These are phyloP conservation scores for Natrix natrix DNA, from an alignment of 2,797 vertebrate genomes.

Conservation along the genomic window DNA sequence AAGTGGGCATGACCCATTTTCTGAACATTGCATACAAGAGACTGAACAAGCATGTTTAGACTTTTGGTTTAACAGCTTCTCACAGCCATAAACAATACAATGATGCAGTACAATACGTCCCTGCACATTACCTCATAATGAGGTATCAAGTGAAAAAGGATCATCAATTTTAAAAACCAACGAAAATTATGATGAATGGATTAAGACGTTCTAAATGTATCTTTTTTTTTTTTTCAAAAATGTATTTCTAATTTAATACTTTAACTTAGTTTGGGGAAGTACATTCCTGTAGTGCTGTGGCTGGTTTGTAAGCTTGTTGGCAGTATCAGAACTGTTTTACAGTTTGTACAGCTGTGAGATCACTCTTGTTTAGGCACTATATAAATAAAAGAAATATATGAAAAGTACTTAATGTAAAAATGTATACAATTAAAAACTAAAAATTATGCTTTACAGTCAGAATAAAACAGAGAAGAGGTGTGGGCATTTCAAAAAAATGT, in stretches of 20 bases:
- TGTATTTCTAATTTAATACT: slow-evolving; percentile 5
- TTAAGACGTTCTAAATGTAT: not conserved
- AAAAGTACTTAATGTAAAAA: not conserved
- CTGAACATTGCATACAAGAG: not conserved
- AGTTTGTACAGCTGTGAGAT: not conserved
- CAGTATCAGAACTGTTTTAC: not conserved
- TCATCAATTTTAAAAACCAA: not conserved
- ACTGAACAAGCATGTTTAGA: not conserved
- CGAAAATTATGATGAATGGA: not conserved
- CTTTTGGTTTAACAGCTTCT: not conserved
- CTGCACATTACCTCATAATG: not conserved
- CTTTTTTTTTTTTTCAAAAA: not conserved
- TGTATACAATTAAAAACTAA: slow-evolving; percentile 24
- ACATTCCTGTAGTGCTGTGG: not conserved
- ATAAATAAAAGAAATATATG: not conserved
- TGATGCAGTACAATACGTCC: not conserved
- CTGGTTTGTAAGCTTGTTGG: not conserved
- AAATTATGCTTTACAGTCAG: slow-evolving; percentile 24
- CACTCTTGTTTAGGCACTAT: not conserved
- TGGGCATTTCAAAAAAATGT: slow-evolving; percentile 41
- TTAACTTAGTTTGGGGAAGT: not conserved
- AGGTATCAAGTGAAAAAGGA: not conserved
- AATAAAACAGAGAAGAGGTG: slow-evolving; percentile 43
- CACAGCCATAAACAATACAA: not conserved
- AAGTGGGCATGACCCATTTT: not conserved